Evolutionary conservation across 2,113 vertebrate genomes (phyloP).

Genomic region (Neolamprologus modestus): DNA sequence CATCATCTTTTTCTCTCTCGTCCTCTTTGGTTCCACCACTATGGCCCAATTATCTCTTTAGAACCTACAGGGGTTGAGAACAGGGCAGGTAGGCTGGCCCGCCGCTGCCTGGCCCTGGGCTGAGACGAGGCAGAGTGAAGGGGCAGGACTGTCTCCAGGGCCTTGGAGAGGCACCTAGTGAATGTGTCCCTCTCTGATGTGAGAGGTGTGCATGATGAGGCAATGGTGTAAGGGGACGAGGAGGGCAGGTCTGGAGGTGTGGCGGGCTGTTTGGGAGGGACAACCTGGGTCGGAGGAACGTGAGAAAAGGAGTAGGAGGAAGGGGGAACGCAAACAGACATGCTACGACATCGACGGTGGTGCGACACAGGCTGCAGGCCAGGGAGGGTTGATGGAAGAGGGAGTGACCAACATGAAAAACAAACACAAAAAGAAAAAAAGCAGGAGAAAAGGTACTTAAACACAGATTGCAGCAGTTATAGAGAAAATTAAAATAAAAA

Average conservation of each 20-base stretch:
- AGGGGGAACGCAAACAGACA: slow-evolving; percentile 91
- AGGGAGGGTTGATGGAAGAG: slow-evolving; percentile 1
- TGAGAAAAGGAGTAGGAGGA: slow-evolving; percentile 80
- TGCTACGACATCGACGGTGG: slow-evolving; percentile 90
- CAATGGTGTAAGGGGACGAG: slow-evolving; percentile 72
- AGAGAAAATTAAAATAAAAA: background rate
- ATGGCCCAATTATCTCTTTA: slow-evolving; percentile 35
- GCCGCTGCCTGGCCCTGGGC: slow-evolving; percentile 81
- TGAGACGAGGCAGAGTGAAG: slow-evolving; percentile 78
- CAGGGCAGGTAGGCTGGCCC: slow-evolving; percentile 95
- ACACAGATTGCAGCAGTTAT: background rate
- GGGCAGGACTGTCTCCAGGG: slow-evolving; percentile 93
- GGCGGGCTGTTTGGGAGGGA: slow-evolving; percentile 72
- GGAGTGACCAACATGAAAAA: slow-evolving; percentile 28
- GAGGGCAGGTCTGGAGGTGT: slow-evolving; percentile 79
- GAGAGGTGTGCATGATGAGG: slow-evolving; percentile 63
- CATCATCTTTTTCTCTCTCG: background rate
- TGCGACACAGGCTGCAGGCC: slow-evolving; percentile 60
- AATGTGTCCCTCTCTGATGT: slow-evolving; percentile 84
- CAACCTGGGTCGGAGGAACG: slow-evolving; percentile 60
- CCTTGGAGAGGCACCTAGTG: slow-evolving; percentile 92
- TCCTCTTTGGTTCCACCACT: slow-evolving; percentile 57
- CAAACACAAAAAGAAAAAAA: slow-evolving; percentile 16
- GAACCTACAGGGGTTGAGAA: slow-evolving; percentile 95
- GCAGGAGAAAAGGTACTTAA: background rate